Evolutionary conservation across 2,113 vertebrate genomes (phyloP).

Genomic region (Rhizomys pruinosus): DNA sequence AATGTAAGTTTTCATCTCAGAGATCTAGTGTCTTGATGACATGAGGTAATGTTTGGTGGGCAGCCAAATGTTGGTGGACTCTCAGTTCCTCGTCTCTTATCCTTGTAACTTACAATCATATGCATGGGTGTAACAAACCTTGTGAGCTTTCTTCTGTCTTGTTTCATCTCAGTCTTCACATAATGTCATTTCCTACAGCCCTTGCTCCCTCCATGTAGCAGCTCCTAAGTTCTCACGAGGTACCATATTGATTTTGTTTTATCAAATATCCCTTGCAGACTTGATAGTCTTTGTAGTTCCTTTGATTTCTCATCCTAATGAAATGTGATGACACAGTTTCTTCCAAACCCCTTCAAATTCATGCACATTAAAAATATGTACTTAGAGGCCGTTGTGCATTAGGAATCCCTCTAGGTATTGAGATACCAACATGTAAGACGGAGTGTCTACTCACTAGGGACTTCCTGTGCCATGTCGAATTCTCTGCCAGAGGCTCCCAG

Average conservation of each 20-base stretch:
- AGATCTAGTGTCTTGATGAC: not conserved
- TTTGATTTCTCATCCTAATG: constrained; percentile 47
- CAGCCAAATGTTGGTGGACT: constrained; percentile 42
- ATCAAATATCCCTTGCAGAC: not conserved
- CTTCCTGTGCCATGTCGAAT: not conserved
- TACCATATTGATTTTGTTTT: not conserved
- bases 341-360: constrained; percentile 16
- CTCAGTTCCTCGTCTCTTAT: constrained; percentile 31
- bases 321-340: constrained; percentile 33
- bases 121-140: accelerated
- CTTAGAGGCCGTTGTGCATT: not conserved
- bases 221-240: not conserved
- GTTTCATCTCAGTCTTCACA: not conserved
- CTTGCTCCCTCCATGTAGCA: not conserved
- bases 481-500: not conserved
- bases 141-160: not conserved
- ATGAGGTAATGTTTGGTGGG: constrained; percentile 6
- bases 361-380: not conserved
- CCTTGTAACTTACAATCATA: not conserved
- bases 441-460: not conserved
- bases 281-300: constrained; percentile 25
- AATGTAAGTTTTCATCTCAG: not conserved
- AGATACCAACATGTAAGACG: not conserved
- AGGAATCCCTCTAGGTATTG: not conserved
- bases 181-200: not conserved